phyloP scores from a whole-genome alignment of 2,113 vertebrate species.

The Arvicanthis niloticus region DNA sequence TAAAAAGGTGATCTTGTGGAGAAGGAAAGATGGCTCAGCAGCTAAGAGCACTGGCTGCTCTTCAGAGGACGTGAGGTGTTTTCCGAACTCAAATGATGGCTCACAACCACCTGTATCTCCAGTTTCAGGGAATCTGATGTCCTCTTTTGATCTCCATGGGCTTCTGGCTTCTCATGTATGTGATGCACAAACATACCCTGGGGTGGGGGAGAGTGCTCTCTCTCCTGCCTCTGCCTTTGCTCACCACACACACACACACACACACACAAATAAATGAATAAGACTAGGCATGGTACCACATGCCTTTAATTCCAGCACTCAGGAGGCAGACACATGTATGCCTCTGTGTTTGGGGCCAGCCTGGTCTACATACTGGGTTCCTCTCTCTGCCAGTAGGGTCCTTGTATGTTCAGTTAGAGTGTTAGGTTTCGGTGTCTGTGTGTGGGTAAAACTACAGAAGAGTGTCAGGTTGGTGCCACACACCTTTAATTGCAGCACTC shows the following conservation, averaged over 20 bases:
- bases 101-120: too few species aligned
- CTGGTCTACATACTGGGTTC: neutral
- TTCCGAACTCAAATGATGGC: neutral
- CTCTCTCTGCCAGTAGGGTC: too few species aligned
- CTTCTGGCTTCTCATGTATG: neutral
- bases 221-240: neutral
- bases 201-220: neutral
- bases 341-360: neutral
- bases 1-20: neutral
- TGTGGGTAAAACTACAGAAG: slow-evolving; percentile 31
- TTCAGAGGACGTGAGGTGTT: neutral
- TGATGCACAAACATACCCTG: too few species aligned
- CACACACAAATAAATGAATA: neutral
- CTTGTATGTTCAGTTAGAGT: neutral
- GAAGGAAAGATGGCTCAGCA: too few species aligned
- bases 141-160: neutral
- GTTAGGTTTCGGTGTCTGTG: neutral
- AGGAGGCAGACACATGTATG: neutral
- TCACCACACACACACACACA: neutral
- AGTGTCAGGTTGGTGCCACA: neutral
- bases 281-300: neutral
- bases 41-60: neutral
- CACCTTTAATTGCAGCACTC: neutral
- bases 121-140: neutral
- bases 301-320: neutral